Evolutionary conservation across 2,888 invertebrate species (phyloP).

Genomic region (Netelia inedita): DNA sequence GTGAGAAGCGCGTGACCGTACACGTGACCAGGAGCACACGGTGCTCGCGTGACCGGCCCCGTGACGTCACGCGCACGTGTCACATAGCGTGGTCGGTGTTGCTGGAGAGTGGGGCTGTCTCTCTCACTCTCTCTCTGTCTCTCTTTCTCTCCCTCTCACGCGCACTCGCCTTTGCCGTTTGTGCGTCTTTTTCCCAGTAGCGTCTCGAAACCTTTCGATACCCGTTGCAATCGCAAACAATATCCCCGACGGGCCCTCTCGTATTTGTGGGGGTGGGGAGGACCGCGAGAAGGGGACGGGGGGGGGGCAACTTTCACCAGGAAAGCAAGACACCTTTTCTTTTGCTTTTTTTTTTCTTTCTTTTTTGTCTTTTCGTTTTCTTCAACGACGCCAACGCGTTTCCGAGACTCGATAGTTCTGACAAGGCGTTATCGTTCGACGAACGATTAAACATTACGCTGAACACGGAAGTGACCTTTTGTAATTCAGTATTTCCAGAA

Average conservation of each 20-base stretch:
- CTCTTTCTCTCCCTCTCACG: constrained; percentile 68
- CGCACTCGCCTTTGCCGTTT: constrained; percentile 63
- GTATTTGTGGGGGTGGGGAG: no score
- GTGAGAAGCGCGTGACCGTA: constrained; percentile 82
- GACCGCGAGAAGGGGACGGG: no score
- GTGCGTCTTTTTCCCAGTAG: constrained; percentile 74
- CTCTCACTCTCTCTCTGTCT: constrained; percentile 60
- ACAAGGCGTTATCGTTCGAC: neutral
- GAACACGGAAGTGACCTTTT: neutral
- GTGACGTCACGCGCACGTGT: constrained; percentile 85
- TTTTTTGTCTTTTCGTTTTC: constrained; percentile 38
- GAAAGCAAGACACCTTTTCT: constrained; percentile 66
- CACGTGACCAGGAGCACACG: constrained; percentile 84
- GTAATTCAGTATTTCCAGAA: neutral
- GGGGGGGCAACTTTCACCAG: constrained; percentile 76
- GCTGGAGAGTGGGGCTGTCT: constrained; percentile 62
- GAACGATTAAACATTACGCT: constrained; percentile 15
- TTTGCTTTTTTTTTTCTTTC: constrained; percentile 51
- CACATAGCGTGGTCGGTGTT: constrained; percentile 81
- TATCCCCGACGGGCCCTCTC: constrained; percentile 1
- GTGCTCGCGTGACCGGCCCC: constrained; percentile 84
- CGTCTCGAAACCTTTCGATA: constrained; percentile 74
- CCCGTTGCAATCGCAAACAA: constrained; percentile 32
- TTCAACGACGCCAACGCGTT: constrained; percentile 26
- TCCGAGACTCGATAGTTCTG: constrained; percentile 7